These are phyloP conservation scores for Tuberolachnus salignus DNA, from an alignment of 2,888 invertebrate species.

Conservation along the genomic window DNA sequence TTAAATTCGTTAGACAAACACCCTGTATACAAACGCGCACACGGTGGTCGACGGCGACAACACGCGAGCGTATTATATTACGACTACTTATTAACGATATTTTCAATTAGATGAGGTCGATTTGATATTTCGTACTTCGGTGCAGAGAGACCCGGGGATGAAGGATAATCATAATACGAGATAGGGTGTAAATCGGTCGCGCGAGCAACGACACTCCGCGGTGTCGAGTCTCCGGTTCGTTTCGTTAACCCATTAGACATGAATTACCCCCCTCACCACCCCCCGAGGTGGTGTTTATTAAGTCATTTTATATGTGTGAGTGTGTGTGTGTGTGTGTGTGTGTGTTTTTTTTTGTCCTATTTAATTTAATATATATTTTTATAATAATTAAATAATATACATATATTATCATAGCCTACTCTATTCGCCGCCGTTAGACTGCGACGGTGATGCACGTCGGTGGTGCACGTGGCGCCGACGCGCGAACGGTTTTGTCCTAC, in stretches of 20 bases:
- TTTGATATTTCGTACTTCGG: slow-evolving; percentile 1
- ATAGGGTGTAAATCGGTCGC: neutral
- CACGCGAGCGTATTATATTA: slow-evolving; percentile 1
- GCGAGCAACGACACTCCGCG: neutral
- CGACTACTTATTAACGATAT: slow-evolving; percentile 16
- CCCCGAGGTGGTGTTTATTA: slow-evolving; percentile 9
- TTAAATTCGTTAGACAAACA: neutral
- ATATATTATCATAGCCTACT: neutral
- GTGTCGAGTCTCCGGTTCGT: neutral
- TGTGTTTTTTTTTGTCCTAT: too few species aligned
- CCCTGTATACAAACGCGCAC: neutral
- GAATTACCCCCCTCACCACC: neutral
- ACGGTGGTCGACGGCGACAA: neutral
- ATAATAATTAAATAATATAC: slow-evolving; percentile 44
- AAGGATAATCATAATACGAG: neutral
- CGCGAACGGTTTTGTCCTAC: slow-evolving; percentile 51
- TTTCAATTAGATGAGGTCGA: slow-evolving; percentile 40
- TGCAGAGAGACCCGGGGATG: neutral
- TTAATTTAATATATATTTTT: slow-evolving; percentile 10
- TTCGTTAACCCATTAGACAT: slow-evolving; percentile 36
- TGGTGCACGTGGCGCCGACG: slow-evolving; percentile 36
- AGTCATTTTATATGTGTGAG: too few species aligned
- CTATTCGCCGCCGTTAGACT: too few species aligned
- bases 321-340: too few species aligned
- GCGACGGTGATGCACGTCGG: neutral